Percentiles rank a stretch among this genome's conserved stretches.
Conservation (phyloP, 2,113 vertebrate species). For the Channa maculata region DNA sequence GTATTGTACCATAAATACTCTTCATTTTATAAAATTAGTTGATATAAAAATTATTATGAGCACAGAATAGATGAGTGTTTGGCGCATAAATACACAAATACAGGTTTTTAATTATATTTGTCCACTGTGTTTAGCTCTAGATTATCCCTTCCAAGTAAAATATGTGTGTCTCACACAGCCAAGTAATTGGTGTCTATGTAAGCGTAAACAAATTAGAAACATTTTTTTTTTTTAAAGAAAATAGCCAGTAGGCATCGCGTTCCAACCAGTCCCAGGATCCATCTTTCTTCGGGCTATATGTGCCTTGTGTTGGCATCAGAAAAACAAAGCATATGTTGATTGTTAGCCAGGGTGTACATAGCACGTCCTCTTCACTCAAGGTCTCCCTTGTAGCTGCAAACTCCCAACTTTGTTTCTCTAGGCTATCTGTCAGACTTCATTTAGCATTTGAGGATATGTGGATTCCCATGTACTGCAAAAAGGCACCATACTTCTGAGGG, state of each 20-base stretch:
- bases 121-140: background rate
- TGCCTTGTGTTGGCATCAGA: slow-evolving; percentile 88
- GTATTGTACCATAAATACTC: too few species aligned
- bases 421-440: slow-evolving; percentile 99
- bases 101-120: too few species aligned
- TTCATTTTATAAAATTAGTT: too few species aligned
- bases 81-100: too few species aligned
- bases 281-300: slow-evolving; percentile 88
- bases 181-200: slow-evolving; percentile 68
- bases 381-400: slow-evolving; percentile 92
- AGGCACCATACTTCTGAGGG: slow-evolving; percentile 87
- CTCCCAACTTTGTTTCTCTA: slow-evolving; percentile 97
- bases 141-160: slow-evolving; percentile 20
- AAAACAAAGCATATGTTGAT: slow-evolving; percentile 98
- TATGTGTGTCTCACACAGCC: slow-evolving; percentile 31
- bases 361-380: slow-evolving; percentile 97
- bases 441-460: slow-evolving; percentile 91
- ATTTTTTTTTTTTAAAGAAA: slow-evolving; percentile 74
- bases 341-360: slow-evolving; percentile 97
- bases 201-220: slow-evolving; percentile 77
- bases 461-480: slow-evolving; percentile 93
- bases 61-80: too few species aligned
- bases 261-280: slow-evolving; percentile 83
- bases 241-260: slow-evolving; percentile 78
- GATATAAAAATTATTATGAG: too few species aligned